Conservation (phyloP, 2,113 vertebrate species). For the Odocoileus virginianus region DNA sequence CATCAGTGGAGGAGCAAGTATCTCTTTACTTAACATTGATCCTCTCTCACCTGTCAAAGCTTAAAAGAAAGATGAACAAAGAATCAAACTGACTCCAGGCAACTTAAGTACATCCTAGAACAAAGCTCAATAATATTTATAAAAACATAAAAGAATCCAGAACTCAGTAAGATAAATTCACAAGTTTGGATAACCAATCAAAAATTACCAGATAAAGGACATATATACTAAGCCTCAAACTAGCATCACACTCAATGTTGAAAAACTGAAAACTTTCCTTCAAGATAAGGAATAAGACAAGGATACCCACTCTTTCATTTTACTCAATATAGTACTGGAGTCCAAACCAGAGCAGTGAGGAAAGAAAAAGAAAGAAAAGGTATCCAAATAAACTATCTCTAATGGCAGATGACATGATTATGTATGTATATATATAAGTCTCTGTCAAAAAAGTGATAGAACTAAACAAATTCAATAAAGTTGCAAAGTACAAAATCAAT, state of each 20-base stretch:
- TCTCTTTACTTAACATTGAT: neutral
- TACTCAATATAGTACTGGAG: neutral
- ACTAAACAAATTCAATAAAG: neutral
- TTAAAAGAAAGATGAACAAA: neutral
- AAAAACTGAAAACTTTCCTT: neutral
- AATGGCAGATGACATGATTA: neutral
- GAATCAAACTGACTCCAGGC: neutral
- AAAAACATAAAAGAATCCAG: neutral
- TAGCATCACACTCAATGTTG: neutral
- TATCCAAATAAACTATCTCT: neutral
- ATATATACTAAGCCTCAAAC: neutral
- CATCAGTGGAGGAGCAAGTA: neutral
- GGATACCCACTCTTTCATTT: neutral
- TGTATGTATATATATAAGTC: too few relatives aligned
- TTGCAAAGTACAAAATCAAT: neutral
- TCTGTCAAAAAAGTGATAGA: neutral
- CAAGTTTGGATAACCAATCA: neutral
- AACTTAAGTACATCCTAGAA: neutral
- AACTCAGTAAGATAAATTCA: neutral
- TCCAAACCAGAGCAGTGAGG: neutral
- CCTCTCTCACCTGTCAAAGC: neutral
- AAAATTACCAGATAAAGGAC: neutral
- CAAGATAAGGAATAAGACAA: neutral
- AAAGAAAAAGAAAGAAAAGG: neutral
- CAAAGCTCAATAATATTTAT: neutral